Conservation (phyloP, 2,113 vertebrate species). For the Tyrannus savana region DNA sequence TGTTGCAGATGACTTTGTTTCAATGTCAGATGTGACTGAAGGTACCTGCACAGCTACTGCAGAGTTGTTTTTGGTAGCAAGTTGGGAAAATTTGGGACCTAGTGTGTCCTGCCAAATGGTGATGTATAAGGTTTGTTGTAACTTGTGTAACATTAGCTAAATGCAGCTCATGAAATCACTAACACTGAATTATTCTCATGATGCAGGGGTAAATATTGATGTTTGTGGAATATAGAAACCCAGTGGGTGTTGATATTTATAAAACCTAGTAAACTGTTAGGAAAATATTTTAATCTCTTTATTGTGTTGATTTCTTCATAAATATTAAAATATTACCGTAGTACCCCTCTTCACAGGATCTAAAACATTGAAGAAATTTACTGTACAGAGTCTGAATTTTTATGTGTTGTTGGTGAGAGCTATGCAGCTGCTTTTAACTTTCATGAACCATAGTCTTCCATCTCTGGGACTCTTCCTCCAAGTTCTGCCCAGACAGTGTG, state of each 20-base stretch:
- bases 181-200: neutral
- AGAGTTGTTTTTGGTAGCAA: neutral
- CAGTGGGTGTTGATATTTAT: neutral
- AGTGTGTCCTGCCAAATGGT: fast-evolving
- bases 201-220: neutral
- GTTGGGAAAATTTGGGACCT: neutral
- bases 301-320: neutral
- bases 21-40: neutral
- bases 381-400: neutral
- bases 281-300: neutral
- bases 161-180: neutral
- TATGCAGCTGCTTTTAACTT: neutral
- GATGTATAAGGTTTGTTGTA: neutral
- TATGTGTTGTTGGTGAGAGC: neutral
- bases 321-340: neutral
- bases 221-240: neutral
- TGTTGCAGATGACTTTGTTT: neutral
- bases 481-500: neutral
- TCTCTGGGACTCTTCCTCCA: too few species aligned
- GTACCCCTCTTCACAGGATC: neutral
- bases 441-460: neutral
- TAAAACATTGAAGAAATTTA: neutral
- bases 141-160: neutral
- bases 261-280: neutral
- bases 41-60: neutral